phyloP scores from a whole-genome alignment of 2,797 vertebrate species.

The Myotis myotis region DNA sequence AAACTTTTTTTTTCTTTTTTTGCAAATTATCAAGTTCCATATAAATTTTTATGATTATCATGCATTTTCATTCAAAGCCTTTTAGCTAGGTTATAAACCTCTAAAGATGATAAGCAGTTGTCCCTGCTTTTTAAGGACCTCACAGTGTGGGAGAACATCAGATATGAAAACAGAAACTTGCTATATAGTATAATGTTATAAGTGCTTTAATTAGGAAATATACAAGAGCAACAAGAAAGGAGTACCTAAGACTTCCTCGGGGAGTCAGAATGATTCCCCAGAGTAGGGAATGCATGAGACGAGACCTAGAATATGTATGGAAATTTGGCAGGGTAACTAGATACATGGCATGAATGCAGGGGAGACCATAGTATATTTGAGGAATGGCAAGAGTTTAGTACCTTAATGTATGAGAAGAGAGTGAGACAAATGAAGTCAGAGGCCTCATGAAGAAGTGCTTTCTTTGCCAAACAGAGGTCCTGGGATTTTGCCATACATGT shows the following conservation, averaged over 20 bases:
- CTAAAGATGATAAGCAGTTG: neutral
- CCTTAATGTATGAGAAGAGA: neutral
- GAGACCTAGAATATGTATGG: neutral
- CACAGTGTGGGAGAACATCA: neutral
- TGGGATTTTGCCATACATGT: constrained; percentile 10
- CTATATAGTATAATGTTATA: neutral
- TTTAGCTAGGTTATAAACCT: neutral
- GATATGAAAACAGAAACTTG: neutral
- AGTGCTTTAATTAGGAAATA: constrained; percentile 7
- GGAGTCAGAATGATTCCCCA: constrained; percentile 16
- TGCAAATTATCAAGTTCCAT: neutral
- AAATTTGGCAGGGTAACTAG: neutral
- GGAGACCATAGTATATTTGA: neutral
- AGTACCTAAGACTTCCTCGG: neutral
- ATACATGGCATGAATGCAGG: neutral
- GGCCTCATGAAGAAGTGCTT: neutral
- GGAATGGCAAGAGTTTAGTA: neutral
- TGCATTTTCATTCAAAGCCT: constrained; percentile 6
- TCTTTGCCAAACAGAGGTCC: neutral
- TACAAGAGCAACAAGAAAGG: neutral
- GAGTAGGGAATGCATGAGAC: neutral
- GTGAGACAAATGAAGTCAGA: neutral
- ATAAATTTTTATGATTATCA: neutral
- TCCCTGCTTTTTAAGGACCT: neutral
- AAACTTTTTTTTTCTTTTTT: neutral